Conservation (phyloP, 23 tunicate species). For the Styela plicata region DNA sequence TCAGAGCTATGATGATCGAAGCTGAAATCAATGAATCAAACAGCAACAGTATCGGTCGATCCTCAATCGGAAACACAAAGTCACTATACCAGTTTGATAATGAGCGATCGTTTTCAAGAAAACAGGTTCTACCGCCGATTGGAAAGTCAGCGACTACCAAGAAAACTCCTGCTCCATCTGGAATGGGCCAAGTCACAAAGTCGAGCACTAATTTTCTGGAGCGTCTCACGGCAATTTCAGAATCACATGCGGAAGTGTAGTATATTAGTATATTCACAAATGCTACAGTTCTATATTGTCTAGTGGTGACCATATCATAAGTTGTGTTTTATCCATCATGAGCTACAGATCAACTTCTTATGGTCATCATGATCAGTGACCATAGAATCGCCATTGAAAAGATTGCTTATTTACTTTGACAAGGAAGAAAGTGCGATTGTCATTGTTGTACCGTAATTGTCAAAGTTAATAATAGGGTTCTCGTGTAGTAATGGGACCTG, state of each 20-base stretch:
- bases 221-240: conserved; percentile 30
- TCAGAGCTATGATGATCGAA: conserved; percentile 22
- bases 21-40: neutral
- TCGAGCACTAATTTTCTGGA: conserved; percentile 13
- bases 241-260: neutral
- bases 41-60: neutral
- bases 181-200: neutral
- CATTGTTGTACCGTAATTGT: too few relatives aligned
- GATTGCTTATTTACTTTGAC: too few relatives aligned
- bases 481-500: too few relatives aligned
- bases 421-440: too few relatives aligned
- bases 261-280: too few relatives aligned
- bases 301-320: too few relatives aligned
- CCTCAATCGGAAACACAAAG: neutral
- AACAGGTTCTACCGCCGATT: neutral
- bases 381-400: too few relatives aligned
- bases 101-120: conserved; percentile 1
- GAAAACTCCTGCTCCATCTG: neutral
- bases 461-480: too few relatives aligned
- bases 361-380: too few relatives aligned
- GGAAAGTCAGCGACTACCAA: neutral
- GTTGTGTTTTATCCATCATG: too few relatives aligned
- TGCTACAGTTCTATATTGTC: too few relatives aligned
- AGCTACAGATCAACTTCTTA: too few relatives aligned
- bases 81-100: neutral